Conservation (phyloP, 2,113 vertebrate genomes). For the Oriolus oriolus region DNA sequence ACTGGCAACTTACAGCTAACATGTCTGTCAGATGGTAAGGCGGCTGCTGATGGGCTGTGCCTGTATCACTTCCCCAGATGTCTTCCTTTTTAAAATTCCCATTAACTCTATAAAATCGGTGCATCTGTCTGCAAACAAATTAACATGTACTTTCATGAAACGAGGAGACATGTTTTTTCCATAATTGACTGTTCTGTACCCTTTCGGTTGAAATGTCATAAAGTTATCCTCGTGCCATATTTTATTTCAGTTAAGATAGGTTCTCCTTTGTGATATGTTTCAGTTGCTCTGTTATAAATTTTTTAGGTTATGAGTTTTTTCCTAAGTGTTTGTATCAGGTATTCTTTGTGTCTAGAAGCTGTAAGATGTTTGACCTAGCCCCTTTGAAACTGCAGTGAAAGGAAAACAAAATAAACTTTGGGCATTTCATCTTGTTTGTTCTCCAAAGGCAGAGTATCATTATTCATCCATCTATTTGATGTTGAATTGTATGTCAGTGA, state of each 20-base stretch:
- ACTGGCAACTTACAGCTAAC: conserved; percentile 19
- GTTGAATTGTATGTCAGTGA: not conserved
- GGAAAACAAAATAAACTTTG: not conserved
- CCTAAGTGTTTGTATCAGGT: not conserved
- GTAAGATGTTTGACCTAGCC: not conserved
- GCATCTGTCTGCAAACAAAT: not conserved
- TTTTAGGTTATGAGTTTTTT: not conserved
- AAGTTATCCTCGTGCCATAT: not conserved
- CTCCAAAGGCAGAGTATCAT: not conserved
- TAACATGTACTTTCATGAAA: not conserved
- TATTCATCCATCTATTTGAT: not conserved
- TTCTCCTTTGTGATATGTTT: not conserved
- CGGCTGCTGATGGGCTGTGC: not conserved
- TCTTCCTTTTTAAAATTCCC: not conserved
- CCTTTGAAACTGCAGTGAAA: not conserved
- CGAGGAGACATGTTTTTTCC: not conserved
- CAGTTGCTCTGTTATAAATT: not conserved
- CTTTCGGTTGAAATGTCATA: not conserved
- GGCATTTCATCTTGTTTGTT: not conserved
- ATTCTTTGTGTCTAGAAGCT: not conserved
- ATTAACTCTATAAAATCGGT: not conserved
- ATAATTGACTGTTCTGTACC: not conserved
- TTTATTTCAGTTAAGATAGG: not conserved
- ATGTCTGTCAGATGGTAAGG: conserved; percentile 28
- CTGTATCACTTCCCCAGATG: not conserved